Base-by-base conservation (phyloP, 2,888 invertebrate species). In the Lepidocyrtinus sp. region DNA sequence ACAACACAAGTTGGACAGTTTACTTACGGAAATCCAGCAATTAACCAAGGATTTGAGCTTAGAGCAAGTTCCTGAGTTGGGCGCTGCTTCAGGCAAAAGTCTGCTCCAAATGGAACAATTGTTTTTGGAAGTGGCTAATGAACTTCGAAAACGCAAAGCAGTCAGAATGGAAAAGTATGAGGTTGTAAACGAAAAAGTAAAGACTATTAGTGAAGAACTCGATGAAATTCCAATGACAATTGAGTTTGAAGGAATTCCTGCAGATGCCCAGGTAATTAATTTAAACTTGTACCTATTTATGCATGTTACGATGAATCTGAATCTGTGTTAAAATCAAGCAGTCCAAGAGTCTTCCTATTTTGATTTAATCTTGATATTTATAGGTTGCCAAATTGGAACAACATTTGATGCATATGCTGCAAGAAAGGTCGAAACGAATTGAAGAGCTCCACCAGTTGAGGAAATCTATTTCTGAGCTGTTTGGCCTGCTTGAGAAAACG, bases 111-210 rank as follows among this genome's bases (percentile, higher is more conserved):
- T 71, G 61, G 75, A 81, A 19, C 17, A 9, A 5, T 17, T 64
- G 2, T 73, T 72, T 15, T 1, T 9, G 9, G 65, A 64, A 12
- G 24, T 81, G 17, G 75, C 70, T 17, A 55, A 65, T 7, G 78
- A 67, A 12, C 36, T 83, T 12, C 55, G 83, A 15, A 61, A 61
- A 21, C 70, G 75, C 3, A 83, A 83, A 24, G 78, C 55, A 15
- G 26, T 78, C 1, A 61, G 83, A 2, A 83, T 83, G 83, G 81
- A 75, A 45, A 83, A 75, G 21, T 83, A 83, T 59, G 63, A 83
- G 24, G 36, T 5, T 0, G 65, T 83, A 5, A 81, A 83, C 19
- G 59, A 36, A n/a, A 15, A 75, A 21, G 69, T 83, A 1, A 19
- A 72, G 0, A 25, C 72, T 19, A 17, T 83, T 17, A 45, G 63